Evolutionary conservation across 2,113 vertebrate species (phyloP).

Genomic region (Nipponia nippon): DNA sequence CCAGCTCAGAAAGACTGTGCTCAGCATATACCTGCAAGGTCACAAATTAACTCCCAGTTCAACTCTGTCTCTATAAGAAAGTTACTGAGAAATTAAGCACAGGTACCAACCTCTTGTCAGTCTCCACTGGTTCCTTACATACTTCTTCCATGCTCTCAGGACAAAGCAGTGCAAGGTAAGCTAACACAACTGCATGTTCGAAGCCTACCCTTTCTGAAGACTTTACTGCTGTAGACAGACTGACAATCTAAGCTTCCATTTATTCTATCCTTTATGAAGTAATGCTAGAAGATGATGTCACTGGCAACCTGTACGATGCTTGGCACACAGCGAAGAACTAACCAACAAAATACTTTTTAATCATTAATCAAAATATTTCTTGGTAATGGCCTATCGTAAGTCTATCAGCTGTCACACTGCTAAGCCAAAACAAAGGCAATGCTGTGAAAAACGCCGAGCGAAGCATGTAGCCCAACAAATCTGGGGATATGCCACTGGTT

Average conservation of each 20-base stretch:
- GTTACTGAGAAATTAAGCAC: neutral
- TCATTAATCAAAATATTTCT: neutral
- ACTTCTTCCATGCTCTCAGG: neutral
- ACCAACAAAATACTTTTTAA: neutral
- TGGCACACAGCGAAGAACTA: neutral
- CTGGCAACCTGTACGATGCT: neutral
- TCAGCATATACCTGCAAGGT: neutral
- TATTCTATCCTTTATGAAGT: neutral
- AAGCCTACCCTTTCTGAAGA: neutral
- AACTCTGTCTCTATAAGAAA: neutral
- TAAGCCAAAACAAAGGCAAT: neutral
- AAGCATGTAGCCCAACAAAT: neutral
- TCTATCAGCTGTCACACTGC: neutral
- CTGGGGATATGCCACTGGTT: neutral
- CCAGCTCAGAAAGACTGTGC: neutral
- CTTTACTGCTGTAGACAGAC: neutral
- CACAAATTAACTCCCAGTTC: neutral
- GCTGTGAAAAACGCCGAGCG: neutral
- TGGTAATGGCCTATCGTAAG: neutral
- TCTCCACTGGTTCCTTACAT: neutral
- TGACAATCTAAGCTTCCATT: neutral
- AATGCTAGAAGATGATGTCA: neutral
- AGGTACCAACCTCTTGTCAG: neutral
- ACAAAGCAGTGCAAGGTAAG: neutral
- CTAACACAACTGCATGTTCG: fast-evolving